phyloP scores from a whole-genome alignment of 2,888 invertebrate species.

The Micropterix aruncella region DNA sequence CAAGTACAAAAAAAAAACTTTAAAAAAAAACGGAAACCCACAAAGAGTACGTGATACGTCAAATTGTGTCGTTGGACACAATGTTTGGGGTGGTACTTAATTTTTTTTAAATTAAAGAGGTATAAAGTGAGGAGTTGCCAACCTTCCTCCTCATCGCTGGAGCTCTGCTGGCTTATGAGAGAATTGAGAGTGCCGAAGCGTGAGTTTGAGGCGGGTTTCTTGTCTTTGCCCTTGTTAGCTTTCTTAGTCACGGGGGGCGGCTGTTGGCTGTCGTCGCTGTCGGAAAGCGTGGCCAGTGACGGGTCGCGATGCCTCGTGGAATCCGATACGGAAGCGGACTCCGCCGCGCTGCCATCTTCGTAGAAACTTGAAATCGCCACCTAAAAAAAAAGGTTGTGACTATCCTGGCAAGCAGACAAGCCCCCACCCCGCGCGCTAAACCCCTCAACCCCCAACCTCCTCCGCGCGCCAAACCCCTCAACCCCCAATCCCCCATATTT shows the following conservation, averaged over 20 bases:
- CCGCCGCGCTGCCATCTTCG: slow-evolving; percentile 50
- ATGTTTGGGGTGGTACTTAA: no score
- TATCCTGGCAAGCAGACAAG: no score
- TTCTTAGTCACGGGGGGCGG: slow-evolving; percentile 23
- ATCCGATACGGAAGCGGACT: slow-evolving; percentile 18
- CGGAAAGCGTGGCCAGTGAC: slow-evolving; percentile 21
- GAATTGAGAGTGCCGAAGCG: slow-evolving; percentile 46
- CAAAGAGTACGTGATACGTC: no score
- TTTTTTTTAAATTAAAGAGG: no score
- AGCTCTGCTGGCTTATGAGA: slow-evolving; percentile 35
- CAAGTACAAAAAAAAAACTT: no score
- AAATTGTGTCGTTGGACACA: no score
- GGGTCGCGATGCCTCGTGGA: slow-evolving; percentile 17
- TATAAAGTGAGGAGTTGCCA: not conserved
- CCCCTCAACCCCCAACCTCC: no score
- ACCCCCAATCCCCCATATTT: no score
- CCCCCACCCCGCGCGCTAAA: no score
- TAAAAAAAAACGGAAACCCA: no score
- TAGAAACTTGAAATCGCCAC: slow-evolving; percentile 72
- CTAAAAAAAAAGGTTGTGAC: no score
- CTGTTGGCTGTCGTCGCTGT: slow-evolving; percentile 29
- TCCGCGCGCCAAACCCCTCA: no score
- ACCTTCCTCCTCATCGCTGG: slow-evolving; percentile 51
- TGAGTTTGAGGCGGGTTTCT: slow-evolving; percentile 27
- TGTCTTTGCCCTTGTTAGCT: slow-evolving; percentile 17